phyloP scores from a whole-genome alignment of 2,888 invertebrate species.

The Harpagoxenus sublaevis region DNA sequence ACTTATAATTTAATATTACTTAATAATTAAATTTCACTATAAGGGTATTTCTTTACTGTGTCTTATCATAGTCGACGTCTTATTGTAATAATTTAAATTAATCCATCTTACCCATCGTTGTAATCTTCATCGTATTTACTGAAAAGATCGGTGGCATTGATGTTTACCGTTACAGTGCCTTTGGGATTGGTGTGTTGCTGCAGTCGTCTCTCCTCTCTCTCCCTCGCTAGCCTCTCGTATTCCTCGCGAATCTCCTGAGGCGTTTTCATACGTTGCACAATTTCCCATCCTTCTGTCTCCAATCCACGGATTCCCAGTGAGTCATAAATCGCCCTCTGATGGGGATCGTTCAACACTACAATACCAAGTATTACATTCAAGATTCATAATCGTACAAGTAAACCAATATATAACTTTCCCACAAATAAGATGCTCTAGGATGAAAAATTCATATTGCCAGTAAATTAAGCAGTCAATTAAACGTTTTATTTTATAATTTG shows the following conservation, averaged over 20 bases:
- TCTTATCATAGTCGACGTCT: constrained; percentile 55
- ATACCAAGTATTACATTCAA: background rate
- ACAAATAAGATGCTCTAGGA: background rate
- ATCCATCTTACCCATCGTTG: constrained; percentile 86
- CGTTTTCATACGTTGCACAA: constrained; percentile 96
- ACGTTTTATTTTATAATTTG: constrained; percentile 1
- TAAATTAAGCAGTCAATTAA: background rate
- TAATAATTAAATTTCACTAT: constrained; percentile 2
- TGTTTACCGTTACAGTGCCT: constrained; percentile 94
- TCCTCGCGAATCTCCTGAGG: constrained; percentile 98
- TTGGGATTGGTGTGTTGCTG: constrained; percentile 97
- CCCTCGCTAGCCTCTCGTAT: constrained; percentile 95
- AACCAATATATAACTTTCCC: background rate
- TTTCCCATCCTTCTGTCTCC: constrained; percentile 98
- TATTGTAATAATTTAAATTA: constrained; percentile 15
- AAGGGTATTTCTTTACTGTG: constrained; percentile 54
- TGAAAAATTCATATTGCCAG: background rate
- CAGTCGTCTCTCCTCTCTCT: constrained; percentile 94
- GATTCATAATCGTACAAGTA: background rate
- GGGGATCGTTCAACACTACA: constrained; percentile 95
- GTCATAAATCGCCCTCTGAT: constrained; percentile 98
- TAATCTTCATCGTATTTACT: constrained; percentile 92
- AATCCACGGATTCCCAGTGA: constrained; percentile 92
- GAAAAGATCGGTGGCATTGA: constrained; percentile 98
- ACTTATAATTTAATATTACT: background rate